phyloP scores from a whole-genome alignment of 2,113 vertebrate species.

The Tursiops truncatus region DNA sequence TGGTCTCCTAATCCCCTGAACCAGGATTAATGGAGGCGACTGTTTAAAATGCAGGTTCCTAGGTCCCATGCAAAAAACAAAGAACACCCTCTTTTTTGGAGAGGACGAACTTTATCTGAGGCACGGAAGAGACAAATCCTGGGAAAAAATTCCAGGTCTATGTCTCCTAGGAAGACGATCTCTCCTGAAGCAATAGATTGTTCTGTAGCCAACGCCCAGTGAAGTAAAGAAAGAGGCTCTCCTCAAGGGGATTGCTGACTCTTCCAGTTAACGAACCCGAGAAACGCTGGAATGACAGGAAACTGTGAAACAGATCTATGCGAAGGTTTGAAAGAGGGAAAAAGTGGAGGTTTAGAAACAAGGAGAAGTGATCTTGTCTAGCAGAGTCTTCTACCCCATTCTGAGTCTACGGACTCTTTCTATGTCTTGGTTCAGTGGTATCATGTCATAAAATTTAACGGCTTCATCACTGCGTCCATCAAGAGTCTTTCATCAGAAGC shows the following conservation, averaged over 20 bases:
- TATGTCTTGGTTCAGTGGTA: neutral
- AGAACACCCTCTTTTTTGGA: conserved; percentile 60
- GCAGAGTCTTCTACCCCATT: neutral
- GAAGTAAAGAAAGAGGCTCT: neutral
- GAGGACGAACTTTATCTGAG: conserved; percentile 13
- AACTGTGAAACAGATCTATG: neutral
- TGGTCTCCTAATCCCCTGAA: neutral
- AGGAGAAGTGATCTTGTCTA: too few species aligned
- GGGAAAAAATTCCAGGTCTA: neutral
- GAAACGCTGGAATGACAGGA: neutral
- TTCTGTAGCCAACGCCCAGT: neutral
- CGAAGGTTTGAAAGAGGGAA: neutral
- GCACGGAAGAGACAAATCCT: conserved; percentile 29
- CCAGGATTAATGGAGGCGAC: neutral
- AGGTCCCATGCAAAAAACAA: neutral
- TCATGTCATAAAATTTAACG: neutral
- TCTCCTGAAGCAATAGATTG: neutral
- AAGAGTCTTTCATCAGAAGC: neutral
- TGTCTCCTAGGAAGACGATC: neutral
- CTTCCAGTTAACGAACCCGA: neutral
- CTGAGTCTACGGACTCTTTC: neutral
- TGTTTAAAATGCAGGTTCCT: neutral
- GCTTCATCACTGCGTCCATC: neutral
- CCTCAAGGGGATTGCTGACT: neutral
- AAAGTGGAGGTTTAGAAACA: neutral